Percentiles rank a stretch among this genome's conserved stretches.
phyloP scores from a whole-genome alignment of 2,113 vertebrate species.

The Rhynchopsitta pachyrhyncha region DNA sequence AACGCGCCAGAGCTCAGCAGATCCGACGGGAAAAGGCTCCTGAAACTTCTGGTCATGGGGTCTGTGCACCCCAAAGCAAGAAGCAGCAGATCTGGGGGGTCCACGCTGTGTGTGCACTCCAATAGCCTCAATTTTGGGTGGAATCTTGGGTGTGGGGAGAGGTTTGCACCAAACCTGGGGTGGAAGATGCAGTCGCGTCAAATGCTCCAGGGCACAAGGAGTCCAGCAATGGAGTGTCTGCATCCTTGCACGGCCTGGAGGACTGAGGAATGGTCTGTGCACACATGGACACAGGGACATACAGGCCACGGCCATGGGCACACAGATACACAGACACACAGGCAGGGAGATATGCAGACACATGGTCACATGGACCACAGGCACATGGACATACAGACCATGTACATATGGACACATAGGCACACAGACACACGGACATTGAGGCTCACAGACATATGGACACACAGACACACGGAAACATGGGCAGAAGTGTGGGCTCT shows the following conservation, averaged over 20 bases:
- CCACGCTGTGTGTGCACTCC: fast-evolving
- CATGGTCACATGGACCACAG: neutral
- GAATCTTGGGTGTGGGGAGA: neutral
- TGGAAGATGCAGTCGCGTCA: fast-evolving
- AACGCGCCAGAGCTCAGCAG: neutral
- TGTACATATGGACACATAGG: no score
- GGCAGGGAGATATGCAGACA: no score
- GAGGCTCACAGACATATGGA: no score
- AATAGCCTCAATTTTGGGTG: no score
- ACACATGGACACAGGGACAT: neutral
- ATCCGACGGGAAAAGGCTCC: neutral
- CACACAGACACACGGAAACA: neutral
- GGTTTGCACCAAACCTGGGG: neutral
- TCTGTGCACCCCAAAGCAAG: fast-evolving
- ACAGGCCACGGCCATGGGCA: neutral
- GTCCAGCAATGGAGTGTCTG: neutral
- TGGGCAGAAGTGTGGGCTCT: neutral
- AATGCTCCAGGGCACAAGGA: neutral
- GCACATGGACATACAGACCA: no score
- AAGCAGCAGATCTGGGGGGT: fast-evolving
- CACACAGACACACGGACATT: no score
- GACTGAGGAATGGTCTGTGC: neutral
- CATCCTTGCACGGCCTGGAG: neutral
- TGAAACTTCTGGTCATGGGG: fast-evolving
- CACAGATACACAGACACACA: neutral